Conservation (phyloP, 2,113 vertebrate genomes). For the Meriones unguiculatus region DNA sequence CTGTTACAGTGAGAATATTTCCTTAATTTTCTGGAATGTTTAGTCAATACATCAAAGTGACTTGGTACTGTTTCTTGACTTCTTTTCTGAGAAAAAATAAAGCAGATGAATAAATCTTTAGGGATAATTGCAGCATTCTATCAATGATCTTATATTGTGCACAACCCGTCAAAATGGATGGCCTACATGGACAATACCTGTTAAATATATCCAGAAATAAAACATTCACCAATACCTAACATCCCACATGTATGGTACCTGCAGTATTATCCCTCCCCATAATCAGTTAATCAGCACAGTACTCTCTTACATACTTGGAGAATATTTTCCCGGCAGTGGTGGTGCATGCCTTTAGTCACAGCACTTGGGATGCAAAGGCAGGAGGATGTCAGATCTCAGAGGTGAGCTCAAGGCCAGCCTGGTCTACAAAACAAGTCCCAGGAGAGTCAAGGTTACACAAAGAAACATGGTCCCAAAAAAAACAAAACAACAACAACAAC, state of each 20-base stretch:
- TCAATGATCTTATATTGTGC: neutral
- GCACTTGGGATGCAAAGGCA: no score
- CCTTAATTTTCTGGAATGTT: neutral
- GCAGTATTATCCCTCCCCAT: rapidly evolving
- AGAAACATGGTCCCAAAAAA: no score
- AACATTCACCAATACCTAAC: rapidly evolving
- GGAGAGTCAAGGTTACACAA: no score
- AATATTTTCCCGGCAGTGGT: no score
- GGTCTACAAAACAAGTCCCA: no score
- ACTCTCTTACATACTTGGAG: neutral
- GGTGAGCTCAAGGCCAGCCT: no score
- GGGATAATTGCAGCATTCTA: neutral
- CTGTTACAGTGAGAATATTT: neutral
- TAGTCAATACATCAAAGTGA: neutral
- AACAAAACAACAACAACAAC: no score
- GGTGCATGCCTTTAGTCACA: no score
- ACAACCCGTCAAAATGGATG: neutral
- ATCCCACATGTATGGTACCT: no score
- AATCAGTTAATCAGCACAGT: neutral
- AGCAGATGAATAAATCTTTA: neutral
- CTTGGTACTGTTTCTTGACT: neutral
- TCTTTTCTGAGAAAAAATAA: neutral
- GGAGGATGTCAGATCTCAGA: no score
- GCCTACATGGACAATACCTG: neutral
- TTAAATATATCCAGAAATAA: neutral